These are phyloP conservation scores for Diadophis punctatus DNA, from an alignment of 2,113 vertebrate genomes.

Conservation along the genomic window DNA sequence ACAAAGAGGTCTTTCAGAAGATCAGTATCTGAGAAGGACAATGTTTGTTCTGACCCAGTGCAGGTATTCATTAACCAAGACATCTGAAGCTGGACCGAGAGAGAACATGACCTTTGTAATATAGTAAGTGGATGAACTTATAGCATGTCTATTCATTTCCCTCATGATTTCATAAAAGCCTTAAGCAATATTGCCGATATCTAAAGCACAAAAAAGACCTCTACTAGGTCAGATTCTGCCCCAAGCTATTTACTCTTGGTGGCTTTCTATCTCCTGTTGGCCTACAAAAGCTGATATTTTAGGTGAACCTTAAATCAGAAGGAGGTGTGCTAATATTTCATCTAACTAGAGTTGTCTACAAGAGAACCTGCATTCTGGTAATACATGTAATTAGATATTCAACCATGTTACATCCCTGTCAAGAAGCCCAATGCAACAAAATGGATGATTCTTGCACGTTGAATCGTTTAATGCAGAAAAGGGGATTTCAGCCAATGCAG, in stretches of 20 bases:
- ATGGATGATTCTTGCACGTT: neutral
- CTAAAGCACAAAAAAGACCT: neutral
- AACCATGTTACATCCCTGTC: neutral
- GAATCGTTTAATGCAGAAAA: neutral
- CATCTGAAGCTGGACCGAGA: neutral
- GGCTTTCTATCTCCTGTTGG: neutral
- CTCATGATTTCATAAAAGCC: conserved; percentile 20
- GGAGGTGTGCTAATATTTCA: neutral
- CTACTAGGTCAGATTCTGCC: neutral
- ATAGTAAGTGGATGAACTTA: conserved; percentile 28
- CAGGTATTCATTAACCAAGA: conserved; percentile 1
- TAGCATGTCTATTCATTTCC: conserved; percentile 25
- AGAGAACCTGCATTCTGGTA: neutral
- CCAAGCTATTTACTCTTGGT: neutral
- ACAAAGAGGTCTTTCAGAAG: neutral
- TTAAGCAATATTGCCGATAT: neutral
- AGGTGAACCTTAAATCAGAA: neutral
- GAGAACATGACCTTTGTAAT: conserved; percentile 40
- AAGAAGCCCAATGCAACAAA: neutral
- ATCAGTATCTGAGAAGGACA: conserved; percentile 16
- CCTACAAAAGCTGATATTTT: neutral
- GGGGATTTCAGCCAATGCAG: neutral
- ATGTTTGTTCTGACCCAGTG: conserved; percentile 28
- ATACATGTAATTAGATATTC: neutral
- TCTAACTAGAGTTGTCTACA: neutral